phyloP scores from a whole-genome alignment of 1,140 invertebrate genomes.

The Drosophila nigrodunni region DNA sequence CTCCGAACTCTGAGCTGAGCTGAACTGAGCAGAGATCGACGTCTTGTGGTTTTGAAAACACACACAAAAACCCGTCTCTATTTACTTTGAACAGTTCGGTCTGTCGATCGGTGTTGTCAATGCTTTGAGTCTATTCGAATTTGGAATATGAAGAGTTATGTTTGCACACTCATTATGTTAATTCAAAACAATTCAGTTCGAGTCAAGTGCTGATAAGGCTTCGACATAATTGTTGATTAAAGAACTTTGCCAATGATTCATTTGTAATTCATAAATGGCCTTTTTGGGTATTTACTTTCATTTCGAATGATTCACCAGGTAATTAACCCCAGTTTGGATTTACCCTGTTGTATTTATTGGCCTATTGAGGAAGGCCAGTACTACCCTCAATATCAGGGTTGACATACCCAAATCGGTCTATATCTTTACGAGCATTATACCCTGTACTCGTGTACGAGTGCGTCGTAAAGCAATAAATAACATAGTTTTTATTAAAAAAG shows the following conservation, averaged over 20 bases:
- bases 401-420: neutral
- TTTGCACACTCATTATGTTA: no score
- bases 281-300: no score
- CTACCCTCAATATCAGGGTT: neutral
- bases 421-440: constrained; percentile 3
- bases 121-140: neutral
- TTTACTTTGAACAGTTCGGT: neutral
- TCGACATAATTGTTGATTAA: constrained; percentile 7
- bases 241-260: constrained; percentile 24
- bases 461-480: neutral
- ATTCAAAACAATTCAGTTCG: no score
- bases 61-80: constrained; percentile 32
- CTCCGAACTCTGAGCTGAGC: neutral
- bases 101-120: constrained; percentile 8
- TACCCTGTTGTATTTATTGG: neutral
- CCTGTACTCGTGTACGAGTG: neutral
- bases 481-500: no score
- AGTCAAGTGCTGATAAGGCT: neutral
- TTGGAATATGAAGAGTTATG: no score
- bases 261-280: neutral
- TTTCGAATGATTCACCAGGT: constrained; percentile 18
- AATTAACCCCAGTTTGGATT: constrained; percentile 6
- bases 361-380: constrained; percentile 20
- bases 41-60: constrained; percentile 5
- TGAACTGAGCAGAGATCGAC: neutral